A percentile compares a stretch with the other conserved stretches of the same genome.
Conservation (phyloP, 2,797 vertebrate species). For the Xyrichtys novacula region DNA sequence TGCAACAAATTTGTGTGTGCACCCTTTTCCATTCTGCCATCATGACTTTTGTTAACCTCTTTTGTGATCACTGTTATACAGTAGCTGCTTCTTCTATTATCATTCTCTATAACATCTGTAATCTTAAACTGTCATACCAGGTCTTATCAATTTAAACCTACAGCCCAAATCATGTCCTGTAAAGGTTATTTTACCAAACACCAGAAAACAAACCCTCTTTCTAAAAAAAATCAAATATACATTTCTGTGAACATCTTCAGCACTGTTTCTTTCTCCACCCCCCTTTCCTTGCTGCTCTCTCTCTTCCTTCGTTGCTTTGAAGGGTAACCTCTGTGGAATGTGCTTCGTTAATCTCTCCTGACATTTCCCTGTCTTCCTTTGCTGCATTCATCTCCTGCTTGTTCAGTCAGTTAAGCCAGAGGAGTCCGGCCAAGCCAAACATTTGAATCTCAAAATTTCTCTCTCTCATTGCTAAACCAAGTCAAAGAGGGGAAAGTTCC, state of each 20-base stretch:
- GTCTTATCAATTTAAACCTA: no score
- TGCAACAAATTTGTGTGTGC: no score
- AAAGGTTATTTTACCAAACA: background rate
- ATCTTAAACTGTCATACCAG: no score
- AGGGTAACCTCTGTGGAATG: constrained; percentile 77
- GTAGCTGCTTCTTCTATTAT: no score
- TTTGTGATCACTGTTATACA: no score
- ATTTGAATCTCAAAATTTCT: constrained; percentile 54
- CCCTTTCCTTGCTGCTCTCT: constrained; percentile 13
- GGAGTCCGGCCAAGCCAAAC: constrained; percentile 61
- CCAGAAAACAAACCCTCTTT: constrained; percentile 19
- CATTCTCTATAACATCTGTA: no score
- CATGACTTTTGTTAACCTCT: no score
- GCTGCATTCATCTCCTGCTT: constrained; percentile 59
- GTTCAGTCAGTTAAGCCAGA: constrained; percentile 62
- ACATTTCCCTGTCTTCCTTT: constrained; percentile 78
- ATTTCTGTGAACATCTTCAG: constrained; percentile 22
- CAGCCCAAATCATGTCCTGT: no score
- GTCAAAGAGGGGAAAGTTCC: constrained; percentile 15
- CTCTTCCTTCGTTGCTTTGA: constrained; percentile 49
- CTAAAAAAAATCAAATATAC: constrained; percentile 50
- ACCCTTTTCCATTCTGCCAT: no score
- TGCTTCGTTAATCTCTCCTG: constrained; percentile 78
- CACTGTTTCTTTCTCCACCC: background rate
- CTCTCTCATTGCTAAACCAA: constrained; percentile 36